Percentiles rank a stretch among this genome's conserved stretches.
Evolutionary conservation across 2,113 vertebrate species (phyloP).

Genomic region (Butorides virescens): DNA sequence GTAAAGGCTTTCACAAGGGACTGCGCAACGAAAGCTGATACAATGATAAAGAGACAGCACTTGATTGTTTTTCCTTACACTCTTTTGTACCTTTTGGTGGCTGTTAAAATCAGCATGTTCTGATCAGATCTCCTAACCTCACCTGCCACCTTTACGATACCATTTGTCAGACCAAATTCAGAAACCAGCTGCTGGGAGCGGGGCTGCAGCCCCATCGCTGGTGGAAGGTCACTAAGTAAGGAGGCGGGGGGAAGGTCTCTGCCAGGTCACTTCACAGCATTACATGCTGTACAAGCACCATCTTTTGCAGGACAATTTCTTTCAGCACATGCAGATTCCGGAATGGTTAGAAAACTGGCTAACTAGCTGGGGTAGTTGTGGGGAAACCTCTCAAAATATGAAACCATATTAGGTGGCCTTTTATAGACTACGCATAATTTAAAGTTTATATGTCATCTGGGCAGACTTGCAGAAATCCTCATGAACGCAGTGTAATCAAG

Average conservation of each 20-base stretch:
- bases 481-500: conserved; percentile 10
- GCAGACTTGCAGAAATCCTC: conserved; percentile 38
- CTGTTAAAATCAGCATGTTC: neutral
- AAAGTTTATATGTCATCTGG: conserved; percentile 45
- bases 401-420: conserved; percentile 29
- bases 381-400: conserved; percentile 11
- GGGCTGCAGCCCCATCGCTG: neutral
- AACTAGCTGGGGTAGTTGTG: neutral
- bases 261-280: neutral
- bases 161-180: conserved; percentile 7
- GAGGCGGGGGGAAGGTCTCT: neutral
- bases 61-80: conserved; percentile 44
- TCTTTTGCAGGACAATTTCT: neutral
- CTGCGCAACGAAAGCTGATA: conserved; percentile 6
- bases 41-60: conserved; percentile 41
- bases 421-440: conserved; percentile 16
- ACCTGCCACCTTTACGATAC: neutral
- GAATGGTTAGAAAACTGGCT: conserved; percentile 2
- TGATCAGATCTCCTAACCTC: conserved; percentile 10
- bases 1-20: conserved; percentile 29
- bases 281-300: neutral
- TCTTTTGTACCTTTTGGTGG: neutral
- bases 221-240: neutral
- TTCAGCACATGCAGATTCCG: neutral
- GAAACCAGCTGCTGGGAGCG: conserved; percentile 21